Evolutionary conservation across 2,113 vertebrate genomes (phyloP).

Genomic region (Euleptes europaea): DNA sequence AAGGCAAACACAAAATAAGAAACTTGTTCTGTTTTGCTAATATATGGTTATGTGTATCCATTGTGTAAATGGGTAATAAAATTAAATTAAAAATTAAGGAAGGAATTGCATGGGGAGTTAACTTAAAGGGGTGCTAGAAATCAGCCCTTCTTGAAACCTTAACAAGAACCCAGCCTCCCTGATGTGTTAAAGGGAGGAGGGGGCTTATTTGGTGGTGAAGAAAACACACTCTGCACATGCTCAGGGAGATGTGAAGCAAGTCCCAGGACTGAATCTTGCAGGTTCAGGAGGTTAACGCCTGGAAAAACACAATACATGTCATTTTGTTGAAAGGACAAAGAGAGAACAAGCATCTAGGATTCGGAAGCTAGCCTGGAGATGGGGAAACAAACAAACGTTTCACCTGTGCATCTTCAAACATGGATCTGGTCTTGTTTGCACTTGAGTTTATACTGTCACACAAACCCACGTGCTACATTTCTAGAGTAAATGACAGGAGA

Average conservation of each 20-base stretch:
- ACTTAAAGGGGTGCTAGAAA: not conserved
- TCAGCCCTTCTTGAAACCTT: not conserved
- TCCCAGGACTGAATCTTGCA: not conserved
- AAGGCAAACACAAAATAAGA: too few relatives aligned
- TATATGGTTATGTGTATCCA: too few relatives aligned
- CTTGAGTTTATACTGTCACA: too few relatives aligned
- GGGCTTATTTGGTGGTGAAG: not conserved
- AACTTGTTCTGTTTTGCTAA: too few relatives aligned
- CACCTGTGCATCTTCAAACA: not conserved
- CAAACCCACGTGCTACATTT: not conserved
- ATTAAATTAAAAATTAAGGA: too few relatives aligned
- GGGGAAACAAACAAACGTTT: not conserved
- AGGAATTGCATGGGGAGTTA: not conserved
- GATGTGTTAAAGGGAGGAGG: not conserved
- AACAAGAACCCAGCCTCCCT: not conserved
- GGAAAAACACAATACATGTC: not conserved
- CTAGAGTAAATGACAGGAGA: fast-evolving
- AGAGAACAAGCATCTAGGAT: too few relatives aligned
- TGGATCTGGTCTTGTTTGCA: not conserved
- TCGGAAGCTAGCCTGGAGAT: not conserved
- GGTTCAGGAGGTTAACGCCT: not conserved
- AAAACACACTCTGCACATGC: not conserved
- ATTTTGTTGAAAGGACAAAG: not conserved
- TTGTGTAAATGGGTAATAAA: too few relatives aligned
- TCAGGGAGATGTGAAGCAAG: not conserved